Percentiles rank a stretch among this genome's conserved stretches.
Evolutionary conservation across 2,797 vertebrate species (phyloP).

Genomic region (Tauraco hartlaubi): DNA sequence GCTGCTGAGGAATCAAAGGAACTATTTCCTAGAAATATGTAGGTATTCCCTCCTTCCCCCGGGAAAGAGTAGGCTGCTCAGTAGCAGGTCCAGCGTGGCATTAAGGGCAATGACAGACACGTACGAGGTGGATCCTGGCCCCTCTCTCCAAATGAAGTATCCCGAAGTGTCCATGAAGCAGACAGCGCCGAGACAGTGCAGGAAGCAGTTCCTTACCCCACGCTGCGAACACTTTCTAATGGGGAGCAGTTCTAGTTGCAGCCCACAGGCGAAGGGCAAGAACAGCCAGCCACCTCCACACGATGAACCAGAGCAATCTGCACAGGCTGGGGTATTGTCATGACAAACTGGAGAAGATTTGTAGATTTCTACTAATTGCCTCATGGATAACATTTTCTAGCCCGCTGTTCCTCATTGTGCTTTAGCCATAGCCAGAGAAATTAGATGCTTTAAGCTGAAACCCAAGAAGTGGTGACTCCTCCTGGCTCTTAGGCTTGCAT

Average conservation of each 20-base stretch:
- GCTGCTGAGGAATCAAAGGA: conserved; percentile 8
- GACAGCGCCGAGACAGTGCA: not conserved
- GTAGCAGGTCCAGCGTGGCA: not conserved
- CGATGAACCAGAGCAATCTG: not conserved
- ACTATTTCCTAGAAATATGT: not conserved
- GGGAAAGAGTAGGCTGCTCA: not conserved
- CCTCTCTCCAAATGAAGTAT: not conserved
- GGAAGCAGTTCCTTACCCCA: not conserved
- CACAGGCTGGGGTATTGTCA: rapidly evolving
- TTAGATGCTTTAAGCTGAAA: not conserved
- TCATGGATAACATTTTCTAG: not conserved
- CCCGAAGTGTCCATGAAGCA: not conserved
- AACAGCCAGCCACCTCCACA: not conserved
- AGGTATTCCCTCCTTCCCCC: not conserved
- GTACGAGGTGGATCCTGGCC: not conserved
- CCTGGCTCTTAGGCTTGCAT: not conserved
- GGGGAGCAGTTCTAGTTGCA: not conserved
- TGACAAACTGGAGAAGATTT: not conserved
- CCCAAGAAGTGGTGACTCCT: not conserved
- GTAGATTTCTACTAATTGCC: not conserved
- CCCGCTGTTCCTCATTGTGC: not conserved
- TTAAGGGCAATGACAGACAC: not conserved
- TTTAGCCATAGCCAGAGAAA: not conserved
- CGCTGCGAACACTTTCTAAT: rapidly evolving
- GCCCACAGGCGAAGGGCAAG: not conserved